Percentiles rank a stretch among this genome's conserved stretches.
Conservation (phyloP, 2,888 invertebrate genomes). For the Dolichomitus sp. region DNA sequence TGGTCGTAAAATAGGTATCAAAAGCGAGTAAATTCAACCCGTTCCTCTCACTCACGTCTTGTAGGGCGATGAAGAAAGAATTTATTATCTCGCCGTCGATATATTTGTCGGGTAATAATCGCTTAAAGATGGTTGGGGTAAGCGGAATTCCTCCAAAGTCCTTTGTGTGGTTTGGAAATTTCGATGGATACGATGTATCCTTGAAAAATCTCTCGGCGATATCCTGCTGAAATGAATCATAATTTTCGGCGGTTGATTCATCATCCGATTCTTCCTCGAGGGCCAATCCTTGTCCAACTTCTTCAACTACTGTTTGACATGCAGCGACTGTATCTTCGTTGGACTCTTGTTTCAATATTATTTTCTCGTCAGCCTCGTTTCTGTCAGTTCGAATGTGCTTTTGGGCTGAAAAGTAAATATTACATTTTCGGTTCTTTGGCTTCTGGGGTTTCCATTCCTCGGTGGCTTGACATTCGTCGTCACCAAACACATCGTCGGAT, state of each 20-base stretch:
- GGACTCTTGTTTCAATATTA: not conserved
- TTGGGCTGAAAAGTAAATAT: not conserved
- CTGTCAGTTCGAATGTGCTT: not conserved
- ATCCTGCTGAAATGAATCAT: not conserved
- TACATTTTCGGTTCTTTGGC: not conserved
- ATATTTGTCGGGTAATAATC: not conserved
- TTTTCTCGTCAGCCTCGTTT: not conserved
- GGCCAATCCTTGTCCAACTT: not conserved
- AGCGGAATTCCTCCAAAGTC: constrained; percentile 7
- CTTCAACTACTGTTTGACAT: not conserved
- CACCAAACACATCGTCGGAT: not conserved
- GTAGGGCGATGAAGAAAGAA: not conserved
- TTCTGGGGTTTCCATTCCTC: not conserved
- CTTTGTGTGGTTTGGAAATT: not conserved
- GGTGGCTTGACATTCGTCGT: not conserved
- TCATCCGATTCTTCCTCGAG: not conserved
- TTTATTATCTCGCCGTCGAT: not conserved
- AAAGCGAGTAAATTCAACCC: not conserved
- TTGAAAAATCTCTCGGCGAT: constrained; percentile 13
- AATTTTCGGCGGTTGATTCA: not conserved
- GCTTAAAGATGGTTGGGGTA: not conserved
- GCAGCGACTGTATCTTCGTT: not conserved
- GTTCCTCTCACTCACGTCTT: not conserved
- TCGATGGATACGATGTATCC: not conserved
- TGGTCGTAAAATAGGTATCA: not conserved